These are phyloP conservation scores for Sylvia atricapilla DNA, from an alignment of 2,113 vertebrate species.

Conservation along the genomic window DNA sequence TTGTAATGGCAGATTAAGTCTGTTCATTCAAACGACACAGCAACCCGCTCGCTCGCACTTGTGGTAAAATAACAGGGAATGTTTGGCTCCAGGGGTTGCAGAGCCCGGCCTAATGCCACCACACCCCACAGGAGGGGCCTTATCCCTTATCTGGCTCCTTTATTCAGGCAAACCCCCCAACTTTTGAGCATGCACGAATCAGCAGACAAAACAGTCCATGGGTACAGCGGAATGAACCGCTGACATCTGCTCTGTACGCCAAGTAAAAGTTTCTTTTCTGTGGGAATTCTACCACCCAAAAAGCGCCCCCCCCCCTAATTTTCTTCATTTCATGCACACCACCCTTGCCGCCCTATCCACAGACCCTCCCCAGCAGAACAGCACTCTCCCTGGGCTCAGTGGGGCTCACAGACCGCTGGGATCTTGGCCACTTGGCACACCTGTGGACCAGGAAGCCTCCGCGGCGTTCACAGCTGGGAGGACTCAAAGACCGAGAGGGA, in stretches of 20 bases:
- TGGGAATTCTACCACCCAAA: not conserved
- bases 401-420: fast-evolving
- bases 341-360: fast-evolving
- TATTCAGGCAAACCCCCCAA: not conserved
- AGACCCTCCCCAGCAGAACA: fast-evolving
- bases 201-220: not conserved
- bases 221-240: fast-evolving
- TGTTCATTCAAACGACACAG: not conserved
- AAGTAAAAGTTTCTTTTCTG: not conserved
- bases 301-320: fast-evolving
- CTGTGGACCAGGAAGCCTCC: not conserved
- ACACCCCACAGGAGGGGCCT: not conserved
- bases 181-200: fast-evolving
- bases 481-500: not conserved
- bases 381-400: fast-evolving
- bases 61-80: not conserved
- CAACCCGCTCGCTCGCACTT: not conserved
- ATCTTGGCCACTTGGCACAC: not conserved
- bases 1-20: fast-evolving
- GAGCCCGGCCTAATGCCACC: fast-evolving
- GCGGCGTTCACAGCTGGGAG: not conserved
- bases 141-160: not conserved
- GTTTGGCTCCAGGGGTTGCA: not conserved
- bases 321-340: not conserved
- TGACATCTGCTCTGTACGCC: not conserved